Percentiles rank a stretch among this genome's conserved stretches.
Evolutionary conservation across 2,113 vertebrate species (phyloP).

Genomic region (Artemisiospiza belli): DNA sequence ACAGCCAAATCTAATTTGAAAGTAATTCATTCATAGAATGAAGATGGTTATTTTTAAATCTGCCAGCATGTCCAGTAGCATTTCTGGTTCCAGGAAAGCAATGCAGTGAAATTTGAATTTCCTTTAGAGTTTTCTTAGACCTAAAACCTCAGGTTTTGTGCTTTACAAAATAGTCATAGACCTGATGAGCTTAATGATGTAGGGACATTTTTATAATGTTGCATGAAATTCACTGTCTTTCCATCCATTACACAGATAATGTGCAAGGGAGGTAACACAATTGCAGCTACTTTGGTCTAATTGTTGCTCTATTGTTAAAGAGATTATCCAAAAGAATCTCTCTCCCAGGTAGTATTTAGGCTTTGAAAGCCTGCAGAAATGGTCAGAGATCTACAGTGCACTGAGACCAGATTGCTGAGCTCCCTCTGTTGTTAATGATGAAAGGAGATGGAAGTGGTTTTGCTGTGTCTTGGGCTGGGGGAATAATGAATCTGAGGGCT

Average conservation of each 20-base stretch:
- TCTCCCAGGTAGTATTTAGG: background rate
- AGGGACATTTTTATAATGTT: background rate
- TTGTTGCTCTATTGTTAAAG: background rate
- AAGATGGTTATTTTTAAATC: background rate
- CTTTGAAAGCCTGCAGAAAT: background rate
- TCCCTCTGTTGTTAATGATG: background rate
- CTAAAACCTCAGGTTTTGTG: background rate
- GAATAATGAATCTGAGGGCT: background rate
- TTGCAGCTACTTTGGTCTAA: background rate
- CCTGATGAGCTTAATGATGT: background rate
- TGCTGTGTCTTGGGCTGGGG: background rate
- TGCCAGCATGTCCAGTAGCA: background rate
- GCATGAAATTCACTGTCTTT: background rate
- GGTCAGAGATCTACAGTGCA: background rate
- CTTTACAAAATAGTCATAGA: background rate
- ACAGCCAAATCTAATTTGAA: background rate
- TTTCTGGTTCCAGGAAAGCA: background rate
- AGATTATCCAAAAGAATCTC: background rate
- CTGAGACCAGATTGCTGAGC: background rate
- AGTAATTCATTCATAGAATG: background rate
- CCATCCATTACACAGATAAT: background rate
- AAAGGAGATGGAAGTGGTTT: background rate
- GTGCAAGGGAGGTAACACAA: background rate
- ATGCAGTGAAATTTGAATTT: background rate
- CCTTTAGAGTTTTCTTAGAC: background rate